Evolutionary conservation across 1,140 invertebrate genomes (phyloP).

Genomic region (Bombus waltoni): DNA sequence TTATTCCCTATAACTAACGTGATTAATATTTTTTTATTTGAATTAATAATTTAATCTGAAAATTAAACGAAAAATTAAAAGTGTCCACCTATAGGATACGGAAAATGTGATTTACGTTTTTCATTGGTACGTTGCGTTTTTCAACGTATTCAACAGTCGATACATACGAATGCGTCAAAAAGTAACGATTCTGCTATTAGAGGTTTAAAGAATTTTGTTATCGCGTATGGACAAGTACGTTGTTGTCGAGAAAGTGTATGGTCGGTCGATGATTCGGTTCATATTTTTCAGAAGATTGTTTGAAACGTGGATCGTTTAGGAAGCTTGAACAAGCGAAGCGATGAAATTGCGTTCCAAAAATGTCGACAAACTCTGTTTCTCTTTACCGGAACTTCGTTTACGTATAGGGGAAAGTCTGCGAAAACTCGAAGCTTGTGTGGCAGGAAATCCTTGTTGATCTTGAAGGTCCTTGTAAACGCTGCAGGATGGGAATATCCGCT

Average conservation of each 20-base stretch:
- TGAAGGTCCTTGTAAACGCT: conserved; percentile 8
- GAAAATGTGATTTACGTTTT: too few species aligned
- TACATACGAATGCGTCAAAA: neutral
- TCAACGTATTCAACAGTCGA: too few species aligned
- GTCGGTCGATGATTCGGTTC: neutral
- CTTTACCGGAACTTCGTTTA: neutral
- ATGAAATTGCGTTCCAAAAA: neutral
- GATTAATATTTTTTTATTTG: too few species aligned
- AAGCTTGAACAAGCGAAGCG: neutral
- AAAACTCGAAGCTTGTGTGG: neutral
- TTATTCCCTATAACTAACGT: too few species aligned
- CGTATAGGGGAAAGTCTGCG: neutral
- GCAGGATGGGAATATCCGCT: conserved; percentile 17
- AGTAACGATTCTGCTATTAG: neutral
- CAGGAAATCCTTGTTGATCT: conserved; percentile 11
- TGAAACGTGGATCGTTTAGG: too few species aligned
- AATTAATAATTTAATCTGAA: too few species aligned
- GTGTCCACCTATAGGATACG: too few species aligned
- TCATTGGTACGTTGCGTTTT: too few species aligned
- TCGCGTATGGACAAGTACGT: neutral
- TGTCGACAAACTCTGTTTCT: neutral
- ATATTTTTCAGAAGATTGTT: too few species aligned
- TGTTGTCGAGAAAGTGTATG: neutral
- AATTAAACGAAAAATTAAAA: too few species aligned
- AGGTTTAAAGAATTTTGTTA: neutral